These are phyloP conservation scores for Lota lota DNA, from an alignment of 2,113 vertebrate species.

Conservation along the genomic window DNA sequence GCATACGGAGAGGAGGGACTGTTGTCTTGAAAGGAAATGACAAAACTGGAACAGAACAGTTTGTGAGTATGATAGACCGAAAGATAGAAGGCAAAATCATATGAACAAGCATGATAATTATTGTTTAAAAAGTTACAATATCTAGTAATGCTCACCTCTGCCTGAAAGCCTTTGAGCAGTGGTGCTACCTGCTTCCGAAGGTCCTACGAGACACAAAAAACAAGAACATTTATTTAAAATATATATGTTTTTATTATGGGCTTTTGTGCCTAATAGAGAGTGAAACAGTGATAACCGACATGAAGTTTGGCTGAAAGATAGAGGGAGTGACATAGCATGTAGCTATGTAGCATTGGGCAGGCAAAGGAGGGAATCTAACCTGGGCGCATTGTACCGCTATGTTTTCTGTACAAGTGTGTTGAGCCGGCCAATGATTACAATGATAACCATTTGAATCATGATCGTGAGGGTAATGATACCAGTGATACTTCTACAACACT, in stretches of 20 bases:
- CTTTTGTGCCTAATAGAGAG: background rate
- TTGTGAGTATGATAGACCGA: background rate
- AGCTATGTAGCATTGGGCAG: background rate
- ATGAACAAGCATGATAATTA: background rate
- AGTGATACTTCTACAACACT: too few species aligned
- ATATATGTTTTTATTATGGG: background rate
- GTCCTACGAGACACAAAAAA: slow-evolving; percentile 72
- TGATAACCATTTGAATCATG: too few species aligned
- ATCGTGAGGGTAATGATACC: too few species aligned
- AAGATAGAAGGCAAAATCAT: background rate
- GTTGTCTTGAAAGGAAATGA: too few species aligned
- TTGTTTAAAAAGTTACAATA: too few species aligned
- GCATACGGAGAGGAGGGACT: background rate
- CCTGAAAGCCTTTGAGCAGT: slow-evolving; percentile 89
- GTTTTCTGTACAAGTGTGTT: too few species aligned
- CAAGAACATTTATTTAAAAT: background rate
- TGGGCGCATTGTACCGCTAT: too few species aligned
- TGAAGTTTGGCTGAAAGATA: too few species aligned
- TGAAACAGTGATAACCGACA: too few species aligned
- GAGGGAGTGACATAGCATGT: background rate
- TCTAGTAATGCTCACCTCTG: slow-evolving; percentile 78
- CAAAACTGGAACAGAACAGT: too few species aligned
- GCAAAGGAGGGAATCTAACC: too few species aligned
- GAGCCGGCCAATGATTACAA: too few species aligned
- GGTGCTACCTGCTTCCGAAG: slow-evolving; percentile 91